Evolutionary conservation across 2,113 vertebrate genomes (phyloP), one percentile per base, ranked within the genome.

Genomic region (Lucifuga dentata): DNA sequence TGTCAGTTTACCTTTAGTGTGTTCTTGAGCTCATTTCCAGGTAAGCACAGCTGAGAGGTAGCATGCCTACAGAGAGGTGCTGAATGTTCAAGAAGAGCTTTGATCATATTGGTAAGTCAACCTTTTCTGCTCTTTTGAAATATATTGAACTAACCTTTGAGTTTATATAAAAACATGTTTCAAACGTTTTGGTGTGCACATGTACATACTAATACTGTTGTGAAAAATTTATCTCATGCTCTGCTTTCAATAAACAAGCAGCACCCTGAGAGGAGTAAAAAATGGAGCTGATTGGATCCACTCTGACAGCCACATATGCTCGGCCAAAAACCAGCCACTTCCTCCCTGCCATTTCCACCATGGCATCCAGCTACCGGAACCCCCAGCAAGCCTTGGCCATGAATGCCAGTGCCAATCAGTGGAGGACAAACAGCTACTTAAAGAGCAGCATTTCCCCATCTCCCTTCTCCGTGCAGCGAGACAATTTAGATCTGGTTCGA

Each of bases 271-370:
- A 8, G 50, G 5, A 19, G 11, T 58, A 51, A 58, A 53, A 68
- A 68, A 97, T 97, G 95, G 95, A 96, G 73, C 81, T 91, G 16
- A 76, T 93, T 1, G 94, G 93, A 72, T 95, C 95, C 23, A 94
- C 94, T 8, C 59, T 94, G 61, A 90, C 83, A 0, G 88, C 94
- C 21, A 94, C 85, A 0, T 95, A 93, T 3, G 76, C 90, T 68
- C 93, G 92, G 15, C 95, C 94, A 17, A 93, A 83, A 70, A 91
- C 93, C 26, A 72, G 90, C 76, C 94, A 86, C 80, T 94, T 95
- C 55, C 92, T 97, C 39, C 95, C 97, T 0, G 92, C 95, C 83
- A 93, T 97, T 85, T 92, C 93, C 72, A 92, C 93, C 45, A 83
- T 89, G 91, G 77, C 94, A 1, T 92, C 95, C 16, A 95, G 92